phyloP scores from a whole-genome alignment of 2,797 vertebrate species.

The Helicolenus hilgendorfi region DNA sequence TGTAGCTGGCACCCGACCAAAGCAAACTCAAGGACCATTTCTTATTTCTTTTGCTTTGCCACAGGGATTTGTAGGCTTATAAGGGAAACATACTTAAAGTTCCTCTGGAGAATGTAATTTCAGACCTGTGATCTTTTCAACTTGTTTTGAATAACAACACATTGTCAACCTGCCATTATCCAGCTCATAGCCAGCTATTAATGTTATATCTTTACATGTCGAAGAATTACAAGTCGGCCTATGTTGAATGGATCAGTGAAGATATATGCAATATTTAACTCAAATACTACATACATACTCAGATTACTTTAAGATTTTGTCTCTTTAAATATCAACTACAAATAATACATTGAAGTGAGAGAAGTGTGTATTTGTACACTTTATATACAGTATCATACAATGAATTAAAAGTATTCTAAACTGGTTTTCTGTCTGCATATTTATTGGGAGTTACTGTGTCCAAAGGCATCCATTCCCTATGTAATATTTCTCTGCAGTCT shows the following conservation, averaged over 20 bases:
- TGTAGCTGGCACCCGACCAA: neutral
- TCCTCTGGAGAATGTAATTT: neutral
- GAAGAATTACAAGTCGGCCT: neutral
- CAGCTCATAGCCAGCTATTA: neutral
- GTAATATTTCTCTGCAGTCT: neutral
- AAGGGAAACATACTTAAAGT: neutral
- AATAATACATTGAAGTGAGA: neutral
- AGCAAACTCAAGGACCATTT: slow-evolving; percentile 2
- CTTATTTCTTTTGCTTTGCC: slow-evolving; percentile 1
- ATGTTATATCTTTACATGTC: neutral
- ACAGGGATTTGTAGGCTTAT: neutral
- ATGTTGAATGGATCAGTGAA: neutral
- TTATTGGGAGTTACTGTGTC: neutral
- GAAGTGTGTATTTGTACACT: neutral
- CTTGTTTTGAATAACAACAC: neutral
- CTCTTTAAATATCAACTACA: neutral
- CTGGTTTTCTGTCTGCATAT: neutral
- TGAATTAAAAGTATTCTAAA: neutral
- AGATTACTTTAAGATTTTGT: neutral
- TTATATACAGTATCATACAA: neutral
- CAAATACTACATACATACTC: neutral
- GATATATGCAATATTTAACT: neutral
- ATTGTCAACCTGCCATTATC: neutral
- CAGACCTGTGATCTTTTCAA: slow-evolving; percentile 2
- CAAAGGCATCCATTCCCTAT: neutral